phyloP scores from a whole-genome alignment of 2,888 invertebrate genomes.

The Tenthredo scrophulariae region DNA sequence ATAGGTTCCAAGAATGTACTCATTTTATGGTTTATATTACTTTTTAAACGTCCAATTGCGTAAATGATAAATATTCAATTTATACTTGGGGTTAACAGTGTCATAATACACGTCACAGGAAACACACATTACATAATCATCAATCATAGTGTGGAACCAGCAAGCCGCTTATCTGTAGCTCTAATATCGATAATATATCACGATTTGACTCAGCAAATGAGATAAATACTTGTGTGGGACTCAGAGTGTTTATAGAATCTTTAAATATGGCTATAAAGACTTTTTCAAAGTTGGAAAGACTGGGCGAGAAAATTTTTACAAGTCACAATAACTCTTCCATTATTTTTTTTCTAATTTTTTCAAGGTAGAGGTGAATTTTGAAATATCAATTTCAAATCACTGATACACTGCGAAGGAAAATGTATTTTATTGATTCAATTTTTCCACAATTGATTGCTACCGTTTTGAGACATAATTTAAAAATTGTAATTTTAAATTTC shows the following conservation, averaged over 20 bases:
- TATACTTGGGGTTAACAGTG: not conserved
- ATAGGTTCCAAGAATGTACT: conserved; percentile 42
- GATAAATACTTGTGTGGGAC: not conserved
- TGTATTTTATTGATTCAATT: too few relatives aligned
- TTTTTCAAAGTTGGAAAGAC: too few relatives aligned
- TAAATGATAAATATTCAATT: not conserved
- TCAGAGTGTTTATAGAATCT: not conserved
- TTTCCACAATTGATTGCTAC: too few relatives aligned
- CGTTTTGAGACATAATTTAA: too few relatives aligned
- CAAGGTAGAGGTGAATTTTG: too few relatives aligned
- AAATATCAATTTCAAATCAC: too few relatives aligned
- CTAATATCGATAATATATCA: not conserved
- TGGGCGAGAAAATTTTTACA: too few relatives aligned
- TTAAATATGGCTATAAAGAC: too few relatives aligned
- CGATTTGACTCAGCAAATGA: not conserved
- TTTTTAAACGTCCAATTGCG: conserved; percentile 10
- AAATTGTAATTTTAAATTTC: too few relatives aligned
- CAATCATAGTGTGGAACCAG: not conserved
- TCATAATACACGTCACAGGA: conserved; percentile 24
- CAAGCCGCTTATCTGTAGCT: not conserved
- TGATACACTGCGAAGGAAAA: too few relatives aligned
- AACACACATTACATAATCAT: not conserved
- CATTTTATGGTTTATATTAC: not conserved
- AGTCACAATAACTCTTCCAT: too few relatives aligned
- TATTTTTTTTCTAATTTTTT: too few relatives aligned